Conservation (phyloP, 2,797 vertebrate genomes). For the Gambusia yucatana region DNA sequence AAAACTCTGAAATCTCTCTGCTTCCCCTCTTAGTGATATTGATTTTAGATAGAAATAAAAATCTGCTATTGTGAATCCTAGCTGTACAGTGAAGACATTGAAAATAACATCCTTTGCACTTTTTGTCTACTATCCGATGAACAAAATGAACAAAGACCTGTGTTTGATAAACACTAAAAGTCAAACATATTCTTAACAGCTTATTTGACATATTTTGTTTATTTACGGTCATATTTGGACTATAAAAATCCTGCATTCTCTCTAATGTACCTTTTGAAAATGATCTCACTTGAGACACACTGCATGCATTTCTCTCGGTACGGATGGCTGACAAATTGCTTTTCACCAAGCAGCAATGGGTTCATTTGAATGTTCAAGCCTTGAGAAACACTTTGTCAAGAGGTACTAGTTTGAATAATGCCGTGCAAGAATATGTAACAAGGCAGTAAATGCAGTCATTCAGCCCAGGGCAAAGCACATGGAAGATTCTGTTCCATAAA, state of each 20-base stretch:
- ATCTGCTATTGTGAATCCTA: neutral
- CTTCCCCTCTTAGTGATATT: neutral
- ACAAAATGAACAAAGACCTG: neutral
- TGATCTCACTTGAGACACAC: neutral
- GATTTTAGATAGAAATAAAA: neutral
- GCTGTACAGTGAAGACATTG: neutral
- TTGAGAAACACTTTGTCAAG: slow-evolving; percentile 24
- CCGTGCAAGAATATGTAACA: slow-evolving; percentile 36
- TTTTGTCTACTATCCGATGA: neutral
- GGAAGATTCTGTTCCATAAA: slow-evolving; percentile 36
- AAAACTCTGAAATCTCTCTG: neutral
- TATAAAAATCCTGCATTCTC: neutral
- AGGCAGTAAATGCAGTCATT: slow-evolving; percentile 30
- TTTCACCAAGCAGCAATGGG: slow-evolving; percentile 10
- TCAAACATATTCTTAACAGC: neutral
- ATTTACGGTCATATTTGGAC: neutral
- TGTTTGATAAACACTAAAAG: neutral
- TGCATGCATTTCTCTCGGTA: neutral
- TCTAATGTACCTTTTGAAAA: neutral
- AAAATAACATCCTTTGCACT: neutral
- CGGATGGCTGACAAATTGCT: slow-evolving; percentile 3
- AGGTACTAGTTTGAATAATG: slow-evolving; percentile 32
- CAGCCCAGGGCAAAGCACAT: slow-evolving; percentile 31
- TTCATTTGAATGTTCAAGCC: slow-evolving; percentile 28
- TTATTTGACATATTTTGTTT: neutral